phyloP scores from a whole-genome alignment of 2,797 vertebrate species.

The Characodon lateralis region DNA sequence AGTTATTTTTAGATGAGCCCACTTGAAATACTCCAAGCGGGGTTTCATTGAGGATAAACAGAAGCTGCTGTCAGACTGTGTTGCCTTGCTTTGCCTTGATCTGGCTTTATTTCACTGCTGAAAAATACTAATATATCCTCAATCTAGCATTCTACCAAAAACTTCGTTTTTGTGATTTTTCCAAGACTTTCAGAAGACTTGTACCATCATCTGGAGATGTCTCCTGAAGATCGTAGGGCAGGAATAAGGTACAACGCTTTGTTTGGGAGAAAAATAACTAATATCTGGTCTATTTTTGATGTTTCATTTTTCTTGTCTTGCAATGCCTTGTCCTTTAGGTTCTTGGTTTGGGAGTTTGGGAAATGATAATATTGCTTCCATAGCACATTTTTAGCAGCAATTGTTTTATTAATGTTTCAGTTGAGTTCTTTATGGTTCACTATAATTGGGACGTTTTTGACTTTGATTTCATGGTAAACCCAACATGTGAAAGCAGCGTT shows the following conservation, averaged over 20 bases:
- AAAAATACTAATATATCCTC: not conserved
- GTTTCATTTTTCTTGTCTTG: not conserved
- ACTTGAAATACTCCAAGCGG: conserved; percentile 82
- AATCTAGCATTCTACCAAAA: not conserved
- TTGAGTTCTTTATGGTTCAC: not conserved
- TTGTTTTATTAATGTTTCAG: too few relatives aligned
- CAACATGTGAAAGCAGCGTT: conserved; percentile 1
- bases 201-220: conserved; percentile 77
- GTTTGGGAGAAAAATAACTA: not conserved
- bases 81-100: conserved; percentile 31
- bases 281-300: not conserved
- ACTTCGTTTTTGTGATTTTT: not conserved
- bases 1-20: conserved; percentile 90
- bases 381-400: not conserved
- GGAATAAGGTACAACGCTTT: conserved; percentile 82
- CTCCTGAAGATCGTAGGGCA: conserved; percentile 84
- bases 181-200: conserved; percentile 16
- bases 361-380: not conserved
- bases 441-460: not conserved
- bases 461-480: not conserved
- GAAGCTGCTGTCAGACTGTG: conserved; percentile 60
- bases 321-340: not conserved
- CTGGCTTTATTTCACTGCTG: not conserved
- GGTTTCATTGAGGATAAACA: conserved; percentile 89
- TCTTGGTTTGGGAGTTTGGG: not conserved